Conservation (phyloP, 1,140 invertebrate species). For the Stenopsyche tienmushanensis region DNA sequence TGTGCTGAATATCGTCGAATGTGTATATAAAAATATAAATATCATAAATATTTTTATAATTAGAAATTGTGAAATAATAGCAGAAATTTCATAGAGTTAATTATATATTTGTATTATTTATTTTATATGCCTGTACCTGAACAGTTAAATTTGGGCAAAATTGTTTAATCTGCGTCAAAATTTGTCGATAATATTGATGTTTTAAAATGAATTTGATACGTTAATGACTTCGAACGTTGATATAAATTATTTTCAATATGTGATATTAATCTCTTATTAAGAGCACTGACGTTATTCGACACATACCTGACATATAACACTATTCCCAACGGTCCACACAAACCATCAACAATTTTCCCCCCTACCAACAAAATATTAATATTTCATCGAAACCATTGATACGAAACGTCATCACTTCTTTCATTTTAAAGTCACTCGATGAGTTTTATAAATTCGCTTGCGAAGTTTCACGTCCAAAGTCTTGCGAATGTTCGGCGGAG, state of each 20-base stretch:
- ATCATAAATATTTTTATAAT: too few species aligned
- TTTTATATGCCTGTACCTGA: too few species aligned
- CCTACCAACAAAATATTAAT: not conserved
- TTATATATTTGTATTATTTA: too few species aligned
- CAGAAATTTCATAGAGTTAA: too few species aligned
- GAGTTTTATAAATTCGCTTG: too few species aligned
- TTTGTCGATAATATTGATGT: not conserved
- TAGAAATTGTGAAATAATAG: too few species aligned
- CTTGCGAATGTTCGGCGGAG: not conserved
- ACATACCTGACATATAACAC: constrained; percentile 6
- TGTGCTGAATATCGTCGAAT: too few species aligned
- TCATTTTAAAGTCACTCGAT: too few species aligned
- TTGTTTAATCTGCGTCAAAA: not conserved
- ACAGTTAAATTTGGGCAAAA: not conserved
- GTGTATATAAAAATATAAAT: too few species aligned
- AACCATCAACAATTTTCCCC: not conserved
- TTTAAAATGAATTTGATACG: not conserved
- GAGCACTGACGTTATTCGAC: not conserved
- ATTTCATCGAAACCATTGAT: not conserved
- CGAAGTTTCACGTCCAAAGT: not conserved
- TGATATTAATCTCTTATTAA: not conserved
- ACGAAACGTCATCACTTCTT: not conserved
- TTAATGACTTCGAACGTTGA: not conserved
- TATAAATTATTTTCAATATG: not conserved
- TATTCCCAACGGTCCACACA: not conserved